Evolutionary conservation across 2,888 invertebrate genomes (phyloP).

Genomic region (Rosalia funebris): DNA sequence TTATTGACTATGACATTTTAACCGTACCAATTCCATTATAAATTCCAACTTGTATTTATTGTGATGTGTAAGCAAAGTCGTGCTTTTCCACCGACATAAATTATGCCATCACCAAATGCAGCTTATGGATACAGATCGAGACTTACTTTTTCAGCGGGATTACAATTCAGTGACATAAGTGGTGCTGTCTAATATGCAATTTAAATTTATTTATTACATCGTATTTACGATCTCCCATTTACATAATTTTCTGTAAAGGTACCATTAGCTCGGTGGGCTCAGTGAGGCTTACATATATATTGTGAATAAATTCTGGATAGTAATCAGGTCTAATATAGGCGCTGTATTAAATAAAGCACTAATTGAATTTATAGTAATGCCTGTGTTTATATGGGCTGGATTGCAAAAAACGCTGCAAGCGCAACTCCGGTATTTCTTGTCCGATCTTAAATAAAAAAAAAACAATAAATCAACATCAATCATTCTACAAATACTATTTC

Average conservation of each 20-base stretch:
- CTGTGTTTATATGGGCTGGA: not conserved
- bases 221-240: constrained; percentile 27
- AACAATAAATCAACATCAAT: no score
- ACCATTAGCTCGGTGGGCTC: constrained; percentile 12
- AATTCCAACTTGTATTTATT: constrained; percentile 23
- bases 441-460: no score
- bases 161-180: constrained; percentile 35
- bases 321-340: not conserved
- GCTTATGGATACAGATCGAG: constrained; percentile 30
- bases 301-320: not conserved
- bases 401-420: no score
- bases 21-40: constrained; percentile 7
- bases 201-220: constrained; percentile 34
- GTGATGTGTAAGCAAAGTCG: constrained; percentile 29
- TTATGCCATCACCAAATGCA: constrained; percentile 31
- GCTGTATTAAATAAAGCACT: not conserved
- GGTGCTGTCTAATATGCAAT: constrained; percentile 37
- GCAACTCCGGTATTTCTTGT: no score
- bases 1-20: constrained; percentile 11
- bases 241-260: constrained; percentile 18
- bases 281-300: constrained; percentile 11
- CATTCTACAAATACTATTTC: no score
- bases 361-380: not conserved
- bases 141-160: constrained; percentile 22
- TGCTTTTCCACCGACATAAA: constrained; percentile 30